Evolutionary conservation across 2,113 vertebrate genomes (phyloP), one percentile per base, ranked within the genome.

Genomic region (Tichodroma muraria): DNA sequence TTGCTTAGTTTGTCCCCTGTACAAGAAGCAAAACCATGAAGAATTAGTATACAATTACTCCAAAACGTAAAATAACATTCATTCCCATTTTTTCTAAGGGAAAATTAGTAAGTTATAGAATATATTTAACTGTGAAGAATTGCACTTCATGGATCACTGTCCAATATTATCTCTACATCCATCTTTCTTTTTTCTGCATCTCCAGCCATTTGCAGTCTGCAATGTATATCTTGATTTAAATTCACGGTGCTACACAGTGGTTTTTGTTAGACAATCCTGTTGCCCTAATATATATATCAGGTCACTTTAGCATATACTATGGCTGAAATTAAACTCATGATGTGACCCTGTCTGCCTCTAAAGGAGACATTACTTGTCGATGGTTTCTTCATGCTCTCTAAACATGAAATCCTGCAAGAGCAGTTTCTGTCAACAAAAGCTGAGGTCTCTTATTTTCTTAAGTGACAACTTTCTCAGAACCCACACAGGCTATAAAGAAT

Each of bases 81-180:
- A 78, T 95, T 95, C 85, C 88, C 72, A 80, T 95, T 94, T 95
- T 79, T 94, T 88, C 14, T 86, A 90, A 60, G 40, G 70, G 68
- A 95, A 97, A 94, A 93, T 85, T 83, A 95, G 79, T 91, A 95
- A 95, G 64, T 83, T 68, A 70, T 30, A 68, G 79, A 88, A 88
- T 90, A 88, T 80, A 83, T 53, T 88, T 96, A 94, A 93, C 72
- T 80, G 88, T 97, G 95, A 96, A 93, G 85, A 94, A 96, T 75
- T 95, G 82, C 88, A 71, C 68, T 94, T 90, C 94, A 95, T 94
- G 89, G 85, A 96, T 96, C 93, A 95, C 60, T 94, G 94, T 95
- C 91, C 56, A 83, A 57, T 91, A 88, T 80, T 90, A 68, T 86
- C 35, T 72, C 63, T 80, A 86, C 44, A 95, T 75, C 72, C 91